Conservation (phyloP, 2,888 invertebrate genomes). For the Marronus borbonicus region DNA sequence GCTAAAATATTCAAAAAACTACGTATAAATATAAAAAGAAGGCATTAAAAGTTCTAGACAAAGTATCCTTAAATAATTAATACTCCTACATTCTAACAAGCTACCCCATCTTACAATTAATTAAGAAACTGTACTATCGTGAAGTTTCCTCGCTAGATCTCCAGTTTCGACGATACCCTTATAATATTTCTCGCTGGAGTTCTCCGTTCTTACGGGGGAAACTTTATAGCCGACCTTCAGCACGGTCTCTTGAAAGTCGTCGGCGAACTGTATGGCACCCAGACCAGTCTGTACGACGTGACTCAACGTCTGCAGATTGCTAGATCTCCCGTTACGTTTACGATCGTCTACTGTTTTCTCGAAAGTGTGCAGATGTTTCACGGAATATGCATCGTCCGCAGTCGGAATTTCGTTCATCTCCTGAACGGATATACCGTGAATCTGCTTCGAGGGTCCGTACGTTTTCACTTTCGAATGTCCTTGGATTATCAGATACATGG, state of each 20-base stretch:
- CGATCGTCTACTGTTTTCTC: conserved; percentile 58
- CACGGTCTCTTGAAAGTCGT: conserved; percentile 73
- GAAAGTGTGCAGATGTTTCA: conserved; percentile 74
- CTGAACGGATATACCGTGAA: conserved; percentile 70
- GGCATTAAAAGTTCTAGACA: conserved; percentile 3
- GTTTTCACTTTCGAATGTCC: conserved; percentile 91
- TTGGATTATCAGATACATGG: conserved; percentile 86
- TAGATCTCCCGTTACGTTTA: conserved; percentile 62
- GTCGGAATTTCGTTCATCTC: conserved; percentile 74
- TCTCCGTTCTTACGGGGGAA: conserved; percentile 72
- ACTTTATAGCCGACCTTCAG: conserved; percentile 75
- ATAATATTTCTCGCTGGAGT: conserved; percentile 74
- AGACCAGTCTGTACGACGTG: conserved; percentile 68
- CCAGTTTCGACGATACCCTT: conserved; percentile 77
- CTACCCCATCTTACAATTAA: too few species aligned
- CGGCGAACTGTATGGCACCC: conserved; percentile 66
- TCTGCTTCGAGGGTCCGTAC: conserved; percentile 78
- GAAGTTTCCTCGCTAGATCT: conserved; percentile 61
- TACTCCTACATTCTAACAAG: background rate
- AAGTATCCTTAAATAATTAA: conserved; percentile 22
- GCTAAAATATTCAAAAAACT: conserved; percentile 9
- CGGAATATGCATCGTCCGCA: conserved; percentile 69
- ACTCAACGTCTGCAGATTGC: conserved; percentile 66
- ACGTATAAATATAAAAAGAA: background rate
- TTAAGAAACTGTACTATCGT: conserved; percentile 17